Base-by-base conservation (phyloP, 2,797 vertebrate genomes). In the Brotogeris chrysoptera region DNA sequence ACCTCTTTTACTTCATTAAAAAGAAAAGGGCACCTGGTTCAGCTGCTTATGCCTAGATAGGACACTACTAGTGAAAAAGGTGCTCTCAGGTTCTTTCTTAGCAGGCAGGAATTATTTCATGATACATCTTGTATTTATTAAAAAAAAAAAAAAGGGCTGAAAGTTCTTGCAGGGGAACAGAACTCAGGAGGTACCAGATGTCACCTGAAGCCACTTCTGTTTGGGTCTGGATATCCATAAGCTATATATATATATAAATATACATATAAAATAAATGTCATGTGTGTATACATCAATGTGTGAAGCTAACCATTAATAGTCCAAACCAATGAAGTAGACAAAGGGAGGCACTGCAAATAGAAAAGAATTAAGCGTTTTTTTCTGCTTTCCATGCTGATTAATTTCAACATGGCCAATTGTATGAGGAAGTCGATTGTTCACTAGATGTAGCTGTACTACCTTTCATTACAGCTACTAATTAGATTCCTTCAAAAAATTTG, bases 261-360 rank as follows among this genome's bases (percentile, higher is more conserved):
- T 34, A 24, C 21, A 24, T 24, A 57, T 34, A 23, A 57, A 34
- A 57, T 57, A 23, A 34, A 57, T 24, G 14, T 57, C 34, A 34
- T 34, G 24, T 34, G n/a, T 34, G 34, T 34, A 34, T 16, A 57
- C 21, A 0, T 41, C 53, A 57, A 80, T 63, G 38, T 0, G 0
- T 52, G 28, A 66, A 71, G 9, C 5, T 50, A 25, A 3, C 30
- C 14, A 12, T 82, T 73, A 53, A 34, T 2, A 84, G 24, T 15
- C 21, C n/a, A 84, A 78, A 57, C 5, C 11, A 60, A 27, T 83
- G 14, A 71, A 46, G 68, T 57, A 49, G 41, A 34, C 1, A 2
- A 73, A 38, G 9, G 0, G 3, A 86, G 20, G 24, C 19, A 28
- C 15, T 46, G 14, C 34, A 71, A 28, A 8, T 30, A 47, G 14